Evolutionary conservation across 2,113 vertebrate species (phyloP).

Genomic region (Acrocephalus kingi): DNA sequence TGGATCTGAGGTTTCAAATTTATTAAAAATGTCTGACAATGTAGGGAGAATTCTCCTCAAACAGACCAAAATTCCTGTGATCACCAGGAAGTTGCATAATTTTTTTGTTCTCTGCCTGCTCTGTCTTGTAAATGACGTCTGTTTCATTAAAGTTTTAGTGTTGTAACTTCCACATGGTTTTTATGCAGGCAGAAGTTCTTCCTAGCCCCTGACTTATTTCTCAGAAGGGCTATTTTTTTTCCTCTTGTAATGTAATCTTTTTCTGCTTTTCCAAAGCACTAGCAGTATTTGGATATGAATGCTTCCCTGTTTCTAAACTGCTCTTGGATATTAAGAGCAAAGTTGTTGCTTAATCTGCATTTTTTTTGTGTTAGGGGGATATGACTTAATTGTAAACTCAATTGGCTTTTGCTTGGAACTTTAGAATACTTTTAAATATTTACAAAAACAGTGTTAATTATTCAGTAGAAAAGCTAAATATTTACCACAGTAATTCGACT

Average conservation of each 20-base stretch:
- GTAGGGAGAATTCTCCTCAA: not conserved
- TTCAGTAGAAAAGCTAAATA: conserved; percentile 17
- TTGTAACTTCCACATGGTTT: not conserved
- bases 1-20: not conserved
- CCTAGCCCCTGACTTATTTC: not conserved
- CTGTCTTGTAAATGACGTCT: not conserved
- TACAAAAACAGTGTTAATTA: not conserved
- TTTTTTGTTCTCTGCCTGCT: not conserved
- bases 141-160: not conserved
- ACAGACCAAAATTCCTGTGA: not conserved
- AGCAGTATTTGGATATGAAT: not conserved
- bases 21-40: not conserved
- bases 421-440: conserved; percentile 13
- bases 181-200: not conserved
- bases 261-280: not conserved
- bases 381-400: not conserved
- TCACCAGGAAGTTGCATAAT: not conserved
- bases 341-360: not conserved
- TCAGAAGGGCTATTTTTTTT: not conserved
- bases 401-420: not conserved
- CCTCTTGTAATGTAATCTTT: not conserved
- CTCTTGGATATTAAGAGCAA: not conserved
- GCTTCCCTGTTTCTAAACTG: not conserved
- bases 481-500: not conserved
- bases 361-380: not conserved